A percentile compares a stretch with the other conserved stretches of the same genome.
Conservation (phyloP, 2,797 vertebrate genomes). For the Gymnodraco acuticeps region DNA sequence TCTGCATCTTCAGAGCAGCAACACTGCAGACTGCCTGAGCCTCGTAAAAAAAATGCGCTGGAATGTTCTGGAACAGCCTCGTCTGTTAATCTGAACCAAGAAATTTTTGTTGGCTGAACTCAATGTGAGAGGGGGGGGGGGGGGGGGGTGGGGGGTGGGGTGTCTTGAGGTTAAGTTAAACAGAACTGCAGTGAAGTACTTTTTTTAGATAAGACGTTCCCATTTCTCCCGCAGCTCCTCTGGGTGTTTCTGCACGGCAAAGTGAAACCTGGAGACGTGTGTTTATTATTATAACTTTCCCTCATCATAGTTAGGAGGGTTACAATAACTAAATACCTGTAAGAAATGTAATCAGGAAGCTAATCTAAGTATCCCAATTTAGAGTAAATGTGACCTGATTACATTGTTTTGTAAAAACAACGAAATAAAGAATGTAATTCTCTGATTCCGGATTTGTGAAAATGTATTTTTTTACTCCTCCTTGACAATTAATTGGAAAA, state of each 20-base stretch:
- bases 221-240: constrained; percentile 40
- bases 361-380: too few species aligned
- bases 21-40: constrained; percentile 80
- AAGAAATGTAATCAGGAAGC: too few species aligned
- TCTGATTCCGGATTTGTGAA: too few species aligned
- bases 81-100: constrained; percentile 79
- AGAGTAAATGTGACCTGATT: too few species aligned
- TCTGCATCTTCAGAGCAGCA: constrained; percentile 70
- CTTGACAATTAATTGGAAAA: too few species aligned
- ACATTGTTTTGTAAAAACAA: too few species aligned
- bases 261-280: constrained; percentile 48
- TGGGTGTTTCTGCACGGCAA: constrained; percentile 46
- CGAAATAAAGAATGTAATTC: too few species aligned
- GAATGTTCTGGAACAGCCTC: constrained; percentile 81
- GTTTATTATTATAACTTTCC: constrained; percentile 69
- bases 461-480: too few species aligned
- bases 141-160: constrained; percentile 30
- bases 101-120: constrained; percentile 82
- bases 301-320: constrained; percentile 44
- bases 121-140: constrained; percentile 39
- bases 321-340: too few species aligned
- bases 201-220: constrained; percentile 54
- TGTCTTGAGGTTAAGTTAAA: constrained; percentile 65
- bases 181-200: constrained; percentile 55
- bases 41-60: constrained; percentile 74